Conservation (phyloP, 1,140 invertebrate genomes). For the Diprion similis region DNA sequence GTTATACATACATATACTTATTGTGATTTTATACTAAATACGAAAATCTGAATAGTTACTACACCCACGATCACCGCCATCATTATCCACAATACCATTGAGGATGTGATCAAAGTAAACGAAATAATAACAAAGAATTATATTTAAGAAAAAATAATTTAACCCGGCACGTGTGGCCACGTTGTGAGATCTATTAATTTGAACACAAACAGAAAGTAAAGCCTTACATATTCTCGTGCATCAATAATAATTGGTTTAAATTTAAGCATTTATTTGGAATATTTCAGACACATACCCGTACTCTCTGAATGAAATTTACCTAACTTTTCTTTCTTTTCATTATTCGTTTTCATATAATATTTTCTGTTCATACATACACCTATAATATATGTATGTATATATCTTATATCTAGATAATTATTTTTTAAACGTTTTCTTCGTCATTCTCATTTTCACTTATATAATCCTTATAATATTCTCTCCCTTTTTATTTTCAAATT, state of each 20-base stretch:
- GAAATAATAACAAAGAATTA: conserved; percentile 33
- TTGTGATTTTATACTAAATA: conserved; percentile 44
- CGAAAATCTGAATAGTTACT: conserved; percentile 36
- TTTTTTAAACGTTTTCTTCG: too few species aligned
- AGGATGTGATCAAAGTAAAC: conserved; percentile 33
- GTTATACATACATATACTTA: conserved; percentile 46
- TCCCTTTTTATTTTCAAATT: background rate
- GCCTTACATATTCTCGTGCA: background rate
- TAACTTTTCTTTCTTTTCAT: background rate
- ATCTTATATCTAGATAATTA: too few species aligned
- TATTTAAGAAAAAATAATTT: background rate
- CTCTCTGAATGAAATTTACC: background rate
- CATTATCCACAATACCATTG: too few species aligned
- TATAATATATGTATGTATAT: too few species aligned
- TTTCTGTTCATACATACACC: background rate
- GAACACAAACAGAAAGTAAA: background rate
- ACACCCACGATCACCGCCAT: too few species aligned
- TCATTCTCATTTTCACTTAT: conserved; percentile 2
- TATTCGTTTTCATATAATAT: background rate
- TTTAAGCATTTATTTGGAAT: background rate
- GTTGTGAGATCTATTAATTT: background rate
- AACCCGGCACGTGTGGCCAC: background rate
- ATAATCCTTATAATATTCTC: background rate
- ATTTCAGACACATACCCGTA: background rate
- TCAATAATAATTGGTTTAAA: background rate